Base-by-base conservation (phyloP, 2,797 vertebrate species). In the Craterocephalus amniculus region DNA sequence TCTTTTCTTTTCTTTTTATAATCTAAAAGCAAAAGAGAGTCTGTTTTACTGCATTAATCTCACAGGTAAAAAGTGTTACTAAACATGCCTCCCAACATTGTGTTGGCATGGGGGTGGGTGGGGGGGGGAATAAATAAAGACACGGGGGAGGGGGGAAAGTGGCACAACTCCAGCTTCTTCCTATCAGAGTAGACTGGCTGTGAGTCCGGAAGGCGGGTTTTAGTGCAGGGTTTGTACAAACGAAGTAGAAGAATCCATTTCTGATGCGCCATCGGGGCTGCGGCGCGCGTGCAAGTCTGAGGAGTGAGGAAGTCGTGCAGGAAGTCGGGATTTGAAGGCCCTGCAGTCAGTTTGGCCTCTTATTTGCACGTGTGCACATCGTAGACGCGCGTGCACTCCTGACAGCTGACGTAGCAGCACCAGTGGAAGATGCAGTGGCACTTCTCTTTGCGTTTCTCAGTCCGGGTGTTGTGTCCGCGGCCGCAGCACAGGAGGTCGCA, bases 381-480 rank as follows among this genome's bases (percentile, higher is more conserved):
- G 0, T 99, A 99, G 78, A 98, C 94, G 0, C 98, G 95, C 70
- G 96, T 77, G 7, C 98, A 99, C 92, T 99, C 98, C 91, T 99
- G 96, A 82, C 97, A 98, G 92, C 97, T 98, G 78, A 98, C 97
- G 0, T 98, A 99, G 92, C 97, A 98, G 93, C 97, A 99, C 97
- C 97, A 99, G 94, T 99, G 97, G 94, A 99, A 99, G 93, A 98
- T 96, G 91, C 97, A 99, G 92, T 98, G 97, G 63, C 97, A 99
- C 58, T 99, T 99, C 93, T 99, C 97, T 70, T 98, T 98, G 73
- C 97, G 95, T 34, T 96, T 97, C 93, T 99, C 97, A 88, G 97
- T 99, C 93, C 97, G 92, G 52, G 97, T 99, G 93, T 98, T 99
- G 95, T 98, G 97, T 61, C 98, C 98, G 0, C 98, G 96, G 7